phyloP scores from a whole-genome alignment of 2,888 invertebrate species.

The Pemphredon lugubris region DNA sequence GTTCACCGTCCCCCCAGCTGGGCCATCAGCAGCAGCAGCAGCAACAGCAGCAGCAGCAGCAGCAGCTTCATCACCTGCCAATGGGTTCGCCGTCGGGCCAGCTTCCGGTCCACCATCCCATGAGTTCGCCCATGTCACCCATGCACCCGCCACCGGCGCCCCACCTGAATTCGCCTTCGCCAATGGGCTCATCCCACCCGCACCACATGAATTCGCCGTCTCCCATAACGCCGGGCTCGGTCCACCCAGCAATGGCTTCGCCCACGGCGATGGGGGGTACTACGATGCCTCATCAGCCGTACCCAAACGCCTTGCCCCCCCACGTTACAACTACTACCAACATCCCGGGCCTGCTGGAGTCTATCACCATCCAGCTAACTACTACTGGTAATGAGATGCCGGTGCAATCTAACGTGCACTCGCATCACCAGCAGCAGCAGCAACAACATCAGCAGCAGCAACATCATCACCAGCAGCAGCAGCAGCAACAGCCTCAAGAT shows the following conservation, averaged over 20 bases:
- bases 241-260: conserved; percentile 75
- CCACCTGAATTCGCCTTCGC: conserved; percentile 78
- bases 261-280: conserved; percentile 78
- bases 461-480: conserved; percentile 82
- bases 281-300: conserved; percentile 82
- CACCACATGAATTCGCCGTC: conserved; percentile 80
- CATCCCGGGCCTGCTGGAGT: conserved; percentile 79
- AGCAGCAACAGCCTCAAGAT: conserved; percentile 77
- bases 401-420: conserved; percentile 69
- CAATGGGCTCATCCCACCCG: conserved; percentile 76
- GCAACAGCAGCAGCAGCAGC: conserved; percentile 82
- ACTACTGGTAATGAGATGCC: conserved; percentile 89
- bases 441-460: conserved; percentile 83
- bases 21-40: conserved; percentile 80
- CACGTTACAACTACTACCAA: conserved; percentile 89
- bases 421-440: conserved; percentile 80
- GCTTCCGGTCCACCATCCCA: conserved; percentile 75
- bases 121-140: conserved; percentile 78
- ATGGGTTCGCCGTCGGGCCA: conserved; percentile 82
- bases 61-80: conserved; percentile 82
- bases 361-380: conserved; percentile 85
- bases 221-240: conserved; percentile 80
- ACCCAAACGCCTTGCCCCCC: conserved; percentile 94
- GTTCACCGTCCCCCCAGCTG: conserved; percentile 83
- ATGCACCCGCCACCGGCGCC: conserved; percentile 73